Evolutionary conservation across 2,888 invertebrate genomes (phyloP).

Genomic region (Heliconius ismenius): DNA sequence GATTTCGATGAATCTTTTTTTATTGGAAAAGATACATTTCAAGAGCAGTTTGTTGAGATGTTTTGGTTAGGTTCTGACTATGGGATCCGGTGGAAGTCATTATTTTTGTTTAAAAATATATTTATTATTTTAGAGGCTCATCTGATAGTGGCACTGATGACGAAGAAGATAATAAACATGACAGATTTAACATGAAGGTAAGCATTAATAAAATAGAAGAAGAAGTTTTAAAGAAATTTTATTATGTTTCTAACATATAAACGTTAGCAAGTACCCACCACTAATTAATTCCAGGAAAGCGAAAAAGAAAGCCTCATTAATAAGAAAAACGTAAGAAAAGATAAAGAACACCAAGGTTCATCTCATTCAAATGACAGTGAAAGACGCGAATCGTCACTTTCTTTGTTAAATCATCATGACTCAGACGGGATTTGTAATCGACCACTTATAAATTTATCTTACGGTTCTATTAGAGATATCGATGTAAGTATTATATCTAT

Average conservation of each 20-base stretch:
- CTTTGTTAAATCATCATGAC: neutral
- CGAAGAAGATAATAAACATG: constrained; percentile 45
- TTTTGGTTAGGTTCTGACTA: too few species aligned
- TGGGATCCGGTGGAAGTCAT: too few species aligned
- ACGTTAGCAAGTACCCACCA: neutral
- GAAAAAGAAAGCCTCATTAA: constrained; percentile 33
- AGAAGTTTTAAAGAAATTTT: too few species aligned
- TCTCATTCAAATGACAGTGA: neutral
- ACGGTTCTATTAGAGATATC: neutral
- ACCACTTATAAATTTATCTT: neutral
- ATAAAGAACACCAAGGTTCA: neutral
- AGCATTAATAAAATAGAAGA: neutral
- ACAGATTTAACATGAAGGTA: constrained; percentile 7
- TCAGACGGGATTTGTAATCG: neutral
- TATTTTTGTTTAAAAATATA: neutral
- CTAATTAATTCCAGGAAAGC: neutral
- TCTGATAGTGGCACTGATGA: constrained; percentile 54
- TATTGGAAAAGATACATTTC: too few species aligned
- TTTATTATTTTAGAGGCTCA: constrained; percentile 51
- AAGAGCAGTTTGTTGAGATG: too few species aligned
- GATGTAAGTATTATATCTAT: neutral
- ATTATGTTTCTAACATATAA: neutral
- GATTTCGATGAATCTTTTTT: too few species aligned
- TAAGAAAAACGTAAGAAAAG: constrained; percentile 24
- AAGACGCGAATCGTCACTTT: neutral